Evolutionary conservation across 2,888 invertebrate genomes (phyloP).

Genomic region (Torymus aiolomorphi): DNA sequence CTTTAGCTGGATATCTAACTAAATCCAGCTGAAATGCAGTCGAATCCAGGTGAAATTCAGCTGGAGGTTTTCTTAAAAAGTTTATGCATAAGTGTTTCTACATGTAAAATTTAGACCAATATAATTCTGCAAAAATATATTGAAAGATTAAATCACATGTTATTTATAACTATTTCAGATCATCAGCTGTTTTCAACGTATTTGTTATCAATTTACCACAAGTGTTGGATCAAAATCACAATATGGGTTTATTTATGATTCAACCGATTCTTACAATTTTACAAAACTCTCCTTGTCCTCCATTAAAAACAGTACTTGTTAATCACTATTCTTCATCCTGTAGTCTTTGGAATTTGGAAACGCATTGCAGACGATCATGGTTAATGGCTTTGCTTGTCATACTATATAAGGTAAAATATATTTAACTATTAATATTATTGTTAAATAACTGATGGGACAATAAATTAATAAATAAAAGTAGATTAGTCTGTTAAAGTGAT

Average conservation of each 20-base stretch:
- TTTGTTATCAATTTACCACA: slow-evolving; percentile 95
- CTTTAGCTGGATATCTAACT: too few species aligned
- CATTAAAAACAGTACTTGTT: slow-evolving; percentile 76
- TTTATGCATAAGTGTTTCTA: too few species aligned
- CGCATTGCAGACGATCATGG: slow-evolving; percentile 93
- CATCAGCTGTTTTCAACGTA: slow-evolving; percentile 96
- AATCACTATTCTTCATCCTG: slow-evolving; percentile 83
- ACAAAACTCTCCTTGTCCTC: slow-evolving; percentile 90
- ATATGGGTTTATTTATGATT: slow-evolving; percentile 92
- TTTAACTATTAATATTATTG: slow-evolving; percentile 1
- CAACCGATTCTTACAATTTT: slow-evolving; percentile 89
- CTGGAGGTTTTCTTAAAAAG: too few species aligned
- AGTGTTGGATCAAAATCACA: slow-evolving; percentile 95
- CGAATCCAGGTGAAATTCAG: too few species aligned
- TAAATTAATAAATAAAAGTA: too few species aligned
- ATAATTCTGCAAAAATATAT: too few species aligned
- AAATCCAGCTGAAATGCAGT: too few species aligned
- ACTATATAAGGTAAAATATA: slow-evolving; percentile 88
- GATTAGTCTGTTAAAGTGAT: too few species aligned
- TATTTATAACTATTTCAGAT: slow-evolving; percentile 76
- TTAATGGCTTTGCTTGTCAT: slow-evolving; percentile 93
- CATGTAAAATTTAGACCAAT: too few species aligned
- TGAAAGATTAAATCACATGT: too few species aligned
- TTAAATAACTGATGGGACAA: not conserved
- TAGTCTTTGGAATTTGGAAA: slow-evolving; percentile 91